Percentiles rank a stretch among this genome's conserved stretches.
Conservation (phyloP, 2,888 invertebrate species). For the Hydroisotoma schaefferi region DNA sequence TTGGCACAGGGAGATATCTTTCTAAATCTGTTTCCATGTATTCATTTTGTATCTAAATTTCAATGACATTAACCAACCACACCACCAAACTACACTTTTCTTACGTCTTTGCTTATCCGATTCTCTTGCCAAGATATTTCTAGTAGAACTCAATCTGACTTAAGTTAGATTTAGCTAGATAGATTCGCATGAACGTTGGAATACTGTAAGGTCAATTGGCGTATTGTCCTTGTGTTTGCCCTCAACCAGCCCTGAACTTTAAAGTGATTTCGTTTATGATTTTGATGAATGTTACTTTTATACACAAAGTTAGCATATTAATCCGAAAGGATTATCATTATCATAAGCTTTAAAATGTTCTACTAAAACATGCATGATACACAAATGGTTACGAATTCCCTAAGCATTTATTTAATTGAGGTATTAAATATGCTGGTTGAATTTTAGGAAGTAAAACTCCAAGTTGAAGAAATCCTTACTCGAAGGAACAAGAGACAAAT, state of each 20-base stretch:
- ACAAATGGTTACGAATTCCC: background rate
- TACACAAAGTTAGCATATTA: background rate
- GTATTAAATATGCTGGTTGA: too few relatives aligned
- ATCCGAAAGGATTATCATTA: background rate
- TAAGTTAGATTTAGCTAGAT: background rate
- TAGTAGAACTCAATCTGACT: background rate
- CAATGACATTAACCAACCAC: background rate
- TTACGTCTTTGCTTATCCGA: background rate
- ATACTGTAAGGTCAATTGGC: background rate
- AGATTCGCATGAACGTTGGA: background rate
- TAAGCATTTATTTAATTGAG: background rate
- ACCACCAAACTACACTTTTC: background rate
- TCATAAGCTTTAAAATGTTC: background rate
- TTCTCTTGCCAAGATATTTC: slow-evolving; percentile 5
- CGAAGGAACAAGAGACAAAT: slow-evolving; percentile 43
- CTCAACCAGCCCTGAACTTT: slow-evolving; percentile 6
- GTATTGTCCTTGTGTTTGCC: background rate
- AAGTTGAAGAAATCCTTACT: slow-evolving; percentile 15
- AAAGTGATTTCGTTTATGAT: background rate
- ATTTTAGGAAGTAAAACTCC: slow-evolving; percentile 19
- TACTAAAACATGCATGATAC: background rate
- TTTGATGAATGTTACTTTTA: too few relatives aligned
- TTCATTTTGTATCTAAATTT: too few relatives aligned
- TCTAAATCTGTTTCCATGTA: too few relatives aligned
- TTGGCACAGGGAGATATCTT: too few relatives aligned